A percentile compares a stretch with the other conserved stretches of the same genome.
Conservation (phyloP, 2,113 vertebrate genomes). For the Crotophaga sulcirostris region DNA sequence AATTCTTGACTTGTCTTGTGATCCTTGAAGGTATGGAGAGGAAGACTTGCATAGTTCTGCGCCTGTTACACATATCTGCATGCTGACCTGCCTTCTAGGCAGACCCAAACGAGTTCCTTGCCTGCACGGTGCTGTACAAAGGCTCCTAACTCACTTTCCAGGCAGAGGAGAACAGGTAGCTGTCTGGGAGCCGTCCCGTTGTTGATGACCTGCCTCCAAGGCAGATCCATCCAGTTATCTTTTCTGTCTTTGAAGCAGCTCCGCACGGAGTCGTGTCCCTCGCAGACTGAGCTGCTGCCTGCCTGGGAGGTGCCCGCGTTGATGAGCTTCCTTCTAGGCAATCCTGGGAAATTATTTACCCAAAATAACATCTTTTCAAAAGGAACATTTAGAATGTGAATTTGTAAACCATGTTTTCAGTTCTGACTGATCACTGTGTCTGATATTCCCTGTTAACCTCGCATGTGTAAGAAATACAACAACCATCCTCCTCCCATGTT, state of each 20-base stretch:
- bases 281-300: slow-evolving; percentile 39
- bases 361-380: slow-evolving; percentile 23
- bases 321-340: slow-evolving; percentile 50
- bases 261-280: slow-evolving; percentile 30
- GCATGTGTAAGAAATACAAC: neutral
- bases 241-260: slow-evolving; percentile 69
- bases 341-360: slow-evolving; percentile 64
- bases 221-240: slow-evolving; percentile 73
- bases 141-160: slow-evolving; percentile 59
- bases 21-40: slow-evolving; percentile 31
- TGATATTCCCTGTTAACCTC: neutral
- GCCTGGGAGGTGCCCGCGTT: slow-evolving; percentile 42
- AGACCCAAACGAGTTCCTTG: neutral
- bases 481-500: neutral
- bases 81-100: slow-evolving; percentile 45
- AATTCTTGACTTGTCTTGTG: slow-evolving; percentile 42
- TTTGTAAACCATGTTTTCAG: slow-evolving; percentile 27
- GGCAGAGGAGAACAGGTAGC: slow-evolving; percentile 43
- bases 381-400: neutral
- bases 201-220: slow-evolving; percentile 70
- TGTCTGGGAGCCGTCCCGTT: slow-evolving; percentile 58
- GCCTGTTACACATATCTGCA: slow-evolving; percentile 36
- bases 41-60: neutral
- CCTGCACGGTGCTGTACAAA: slow-evolving; percentile 20
- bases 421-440: neutral